Evolutionary conservation across 2,797 vertebrate species (phyloP).

Genomic region (Choloepus didactylus): DNA sequence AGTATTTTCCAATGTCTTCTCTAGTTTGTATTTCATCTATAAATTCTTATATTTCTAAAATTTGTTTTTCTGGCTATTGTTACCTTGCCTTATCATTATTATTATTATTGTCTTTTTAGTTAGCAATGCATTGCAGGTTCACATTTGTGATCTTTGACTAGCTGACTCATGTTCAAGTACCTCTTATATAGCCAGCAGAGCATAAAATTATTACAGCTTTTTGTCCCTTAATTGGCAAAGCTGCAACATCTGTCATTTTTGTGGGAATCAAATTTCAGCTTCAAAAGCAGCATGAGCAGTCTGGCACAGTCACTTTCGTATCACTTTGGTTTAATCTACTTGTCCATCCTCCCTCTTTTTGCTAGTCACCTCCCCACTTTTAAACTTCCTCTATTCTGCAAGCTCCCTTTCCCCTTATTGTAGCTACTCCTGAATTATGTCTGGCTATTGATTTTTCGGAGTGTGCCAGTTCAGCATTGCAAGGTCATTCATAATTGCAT

Average conservation of each 20-base stretch:
- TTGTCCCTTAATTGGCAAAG: slow-evolving; percentile 75
- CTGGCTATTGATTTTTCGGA: slow-evolving; percentile 81
- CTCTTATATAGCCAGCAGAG: slow-evolving; percentile 59
- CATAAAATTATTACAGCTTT: slow-evolving; percentile 75
- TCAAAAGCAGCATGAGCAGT: slow-evolving; percentile 62
- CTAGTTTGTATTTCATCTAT: neutral
- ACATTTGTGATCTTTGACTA: slow-evolving; percentile 34
- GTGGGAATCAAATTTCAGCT: slow-evolving; percentile 79
- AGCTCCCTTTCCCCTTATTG: slow-evolving; percentile 71
- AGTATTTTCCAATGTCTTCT: neutral
- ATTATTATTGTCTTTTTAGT: neutral
- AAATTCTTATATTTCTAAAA: neutral
- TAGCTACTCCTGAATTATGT: slow-evolving; percentile 75
- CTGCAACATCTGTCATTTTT: slow-evolving; percentile 77
- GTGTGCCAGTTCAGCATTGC: slow-evolving; percentile 72
- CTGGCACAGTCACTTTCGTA: neutral
- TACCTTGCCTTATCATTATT: neutral
- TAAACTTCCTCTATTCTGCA: slow-evolving; percentile 17
- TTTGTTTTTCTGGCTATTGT: neutral
- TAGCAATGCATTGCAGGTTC: slow-evolving; percentile 38
- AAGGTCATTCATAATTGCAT: slow-evolving; percentile 84
- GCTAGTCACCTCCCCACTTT: neutral
- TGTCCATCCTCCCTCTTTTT: neutral
- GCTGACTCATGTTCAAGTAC: slow-evolving; percentile 53
- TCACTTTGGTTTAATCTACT: slow-evolving; percentile 65